Evolutionary conservation across 1,140 invertebrate species (phyloP).

Genomic region (Drosophila hydei): DNA sequence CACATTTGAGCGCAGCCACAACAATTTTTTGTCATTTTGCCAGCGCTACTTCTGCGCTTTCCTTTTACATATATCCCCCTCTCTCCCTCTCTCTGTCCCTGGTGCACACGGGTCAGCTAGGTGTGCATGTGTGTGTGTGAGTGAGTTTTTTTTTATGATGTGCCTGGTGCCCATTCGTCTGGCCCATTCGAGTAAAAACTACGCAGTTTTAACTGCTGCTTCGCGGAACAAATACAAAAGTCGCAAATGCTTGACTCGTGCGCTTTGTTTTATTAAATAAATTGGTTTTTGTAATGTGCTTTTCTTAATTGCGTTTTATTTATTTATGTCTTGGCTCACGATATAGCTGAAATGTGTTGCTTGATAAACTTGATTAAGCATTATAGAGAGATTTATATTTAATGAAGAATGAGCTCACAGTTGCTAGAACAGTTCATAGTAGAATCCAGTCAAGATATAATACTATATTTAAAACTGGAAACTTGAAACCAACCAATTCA

Average conservation of each 20-base stretch:
- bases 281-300: not conserved
- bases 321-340: not conserved
- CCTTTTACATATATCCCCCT: slow-evolving; percentile 17
- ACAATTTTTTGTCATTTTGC: slow-evolving; percentile 61
- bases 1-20: slow-evolving; percentile 36
- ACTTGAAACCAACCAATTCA: too few relatives aligned
- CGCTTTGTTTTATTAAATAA: not conserved
- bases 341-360: not conserved
- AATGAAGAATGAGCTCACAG: too few relatives aligned
- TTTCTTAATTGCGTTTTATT: not conserved
- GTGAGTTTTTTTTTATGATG: slow-evolving; percentile 24
- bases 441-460: too few relatives aligned
- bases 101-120: slow-evolving; percentile 43
- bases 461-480: too few relatives aligned
- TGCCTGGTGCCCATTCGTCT: slow-evolving; percentile 64
- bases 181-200: slow-evolving; percentile 41
- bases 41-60: slow-evolving; percentile 20
- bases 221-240: slow-evolving; percentile 5
- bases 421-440: too few relatives aligned
- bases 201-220: slow-evolving; percentile 45
- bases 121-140: slow-evolving; percentile 27
- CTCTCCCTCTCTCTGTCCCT: slow-evolving; percentile 1
- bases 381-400: not conserved
- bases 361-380: slow-evolving; percentile 1
- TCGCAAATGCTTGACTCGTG: not conserved